Percentiles rank a stretch among this genome's conserved stretches.
These are phyloP conservation scores for Trachelus tabidus DNA, from an alignment of 2,888 invertebrate genomes.

Conservation along the genomic window DNA sequence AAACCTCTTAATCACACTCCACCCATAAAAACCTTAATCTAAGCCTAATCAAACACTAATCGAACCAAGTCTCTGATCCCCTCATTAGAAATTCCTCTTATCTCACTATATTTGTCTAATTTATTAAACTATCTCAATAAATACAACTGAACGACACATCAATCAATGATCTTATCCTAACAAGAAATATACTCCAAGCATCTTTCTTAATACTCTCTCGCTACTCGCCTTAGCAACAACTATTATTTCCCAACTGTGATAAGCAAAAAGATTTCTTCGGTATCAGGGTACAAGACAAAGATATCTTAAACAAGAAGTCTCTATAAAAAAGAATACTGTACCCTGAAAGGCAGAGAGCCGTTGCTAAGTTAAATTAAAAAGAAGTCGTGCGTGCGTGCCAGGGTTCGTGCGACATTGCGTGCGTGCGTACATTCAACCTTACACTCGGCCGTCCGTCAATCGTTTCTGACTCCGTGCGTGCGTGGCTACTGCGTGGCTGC, in stretches of 20 bases:
- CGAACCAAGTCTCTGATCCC: not conserved
- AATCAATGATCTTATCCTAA: not conserved
- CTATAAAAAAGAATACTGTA: not conserved
- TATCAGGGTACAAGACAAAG: not conserved
- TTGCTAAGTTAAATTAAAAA: not conserved
- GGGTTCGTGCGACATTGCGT: slow-evolving; percentile 5
- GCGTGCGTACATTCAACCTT: slow-evolving; percentile 26
- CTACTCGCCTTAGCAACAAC: not conserved
- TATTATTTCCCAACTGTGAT: not conserved
- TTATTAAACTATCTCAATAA: not conserved
- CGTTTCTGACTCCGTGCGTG: slow-evolving; percentile 24
- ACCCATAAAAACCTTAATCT: not conserved
- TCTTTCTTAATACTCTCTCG: not conserved
- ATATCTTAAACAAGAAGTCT: not conserved
- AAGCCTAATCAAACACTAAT: not conserved
- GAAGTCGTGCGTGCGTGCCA: slow-evolving; percentile 27
- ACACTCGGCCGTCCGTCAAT: not conserved
- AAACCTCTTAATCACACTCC: not conserved
- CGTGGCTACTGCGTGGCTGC: slow-evolving; percentile 17
- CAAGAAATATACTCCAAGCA: not conserved
- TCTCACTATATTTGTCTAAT: not conserved
- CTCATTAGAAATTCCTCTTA: not conserved
- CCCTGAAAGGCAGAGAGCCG: not conserved
- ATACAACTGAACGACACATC: not conserved
- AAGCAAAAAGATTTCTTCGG: not conserved